Base-by-base conservation (phyloP, 2,888 invertebrate species). In the Argyra leucocephala region DNA sequence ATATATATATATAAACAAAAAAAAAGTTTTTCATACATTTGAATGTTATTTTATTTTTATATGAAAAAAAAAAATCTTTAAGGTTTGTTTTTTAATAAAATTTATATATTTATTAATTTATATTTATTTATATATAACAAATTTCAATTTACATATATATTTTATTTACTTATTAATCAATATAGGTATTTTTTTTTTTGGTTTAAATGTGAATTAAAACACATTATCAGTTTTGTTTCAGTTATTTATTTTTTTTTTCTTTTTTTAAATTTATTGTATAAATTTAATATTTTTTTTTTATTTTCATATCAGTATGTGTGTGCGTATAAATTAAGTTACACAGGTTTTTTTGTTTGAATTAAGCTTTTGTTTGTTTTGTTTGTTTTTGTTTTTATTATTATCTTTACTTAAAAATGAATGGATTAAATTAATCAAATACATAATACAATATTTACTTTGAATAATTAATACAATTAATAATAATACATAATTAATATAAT, bases 261-360 rank as follows among this genome's bases (percentile, higher is more conserved):
- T 48, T 18, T 48, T 48, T 48, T n/a, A 3, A 31, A 2, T 48
- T 48, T 48, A n/a, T n/a, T 48, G 6, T 48, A 18, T 48, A 48
- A n/a, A n/a, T n/a, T n/a, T n/a, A n/a, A n/a, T n/a, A 37, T 37
- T 15, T 48, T 48, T 48, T 18, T 48, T 48, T 48, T 31, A n/a
- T 31, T 31, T 31, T 31, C 31, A 48, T 48, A 48, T 48, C 48
- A 48, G 48, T 48, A 48, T 18, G 48, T 48, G 31, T 31, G 48
- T 48, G 48, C 48, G 48, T 48, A 48, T 48, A 48, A 48, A 48
- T 48, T 48, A 48, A 48, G 48, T 48, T 48, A 48, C 48, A 48
- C 48, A 48, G 48, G 48, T 48, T 48, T 48, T 48, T 18, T 48
- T 48, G 18, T 48, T 48, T 48, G 18, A 48, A 48, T 48, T n/a